phyloP scores from a whole-genome alignment of 2,888 invertebrate genomes.

The Steromphala cineraria region DNA sequence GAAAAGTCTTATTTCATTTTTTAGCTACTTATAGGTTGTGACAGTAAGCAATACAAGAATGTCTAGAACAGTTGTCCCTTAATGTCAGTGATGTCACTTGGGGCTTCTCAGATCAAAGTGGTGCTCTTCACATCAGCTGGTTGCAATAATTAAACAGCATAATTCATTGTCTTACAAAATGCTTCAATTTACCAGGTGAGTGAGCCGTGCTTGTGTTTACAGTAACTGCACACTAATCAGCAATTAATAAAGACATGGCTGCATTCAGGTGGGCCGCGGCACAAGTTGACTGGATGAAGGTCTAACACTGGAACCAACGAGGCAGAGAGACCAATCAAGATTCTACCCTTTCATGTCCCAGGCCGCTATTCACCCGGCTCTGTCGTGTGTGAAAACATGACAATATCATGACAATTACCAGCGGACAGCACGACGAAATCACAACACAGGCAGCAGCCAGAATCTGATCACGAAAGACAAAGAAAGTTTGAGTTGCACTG shows the following conservation, averaged over 20 bases:
- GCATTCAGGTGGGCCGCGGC: not conserved
- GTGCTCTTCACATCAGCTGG: not conserved
- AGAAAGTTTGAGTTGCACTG: not conserved
- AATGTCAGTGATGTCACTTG: no score
- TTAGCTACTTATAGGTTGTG: no score
- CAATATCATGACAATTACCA: slow-evolving; percentile 16
- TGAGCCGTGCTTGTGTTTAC: not conserved
- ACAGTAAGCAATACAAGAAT: no score
- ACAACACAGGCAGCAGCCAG: not conserved
- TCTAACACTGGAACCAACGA: not conserved
- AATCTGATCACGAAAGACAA: not conserved
- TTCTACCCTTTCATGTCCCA: not conserved
- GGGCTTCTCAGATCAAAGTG: no score
- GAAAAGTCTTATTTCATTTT: no score
- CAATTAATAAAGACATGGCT: not conserved
- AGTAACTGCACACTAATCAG: not conserved
- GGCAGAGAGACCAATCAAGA: slow-evolving; percentile 7
- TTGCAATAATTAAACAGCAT: not conserved
- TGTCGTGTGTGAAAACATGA: slow-evolving; percentile 10
- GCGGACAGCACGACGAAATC: not conserved
- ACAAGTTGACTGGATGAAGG: not conserved
- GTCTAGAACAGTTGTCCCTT: no score
- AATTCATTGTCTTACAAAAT: not conserved
- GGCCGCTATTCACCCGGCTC: not conserved
- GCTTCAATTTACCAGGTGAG: slow-evolving; percentile 6